Conservation (phyloP, 2,797 vertebrate species). For the Taenioides sp. region DNA sequence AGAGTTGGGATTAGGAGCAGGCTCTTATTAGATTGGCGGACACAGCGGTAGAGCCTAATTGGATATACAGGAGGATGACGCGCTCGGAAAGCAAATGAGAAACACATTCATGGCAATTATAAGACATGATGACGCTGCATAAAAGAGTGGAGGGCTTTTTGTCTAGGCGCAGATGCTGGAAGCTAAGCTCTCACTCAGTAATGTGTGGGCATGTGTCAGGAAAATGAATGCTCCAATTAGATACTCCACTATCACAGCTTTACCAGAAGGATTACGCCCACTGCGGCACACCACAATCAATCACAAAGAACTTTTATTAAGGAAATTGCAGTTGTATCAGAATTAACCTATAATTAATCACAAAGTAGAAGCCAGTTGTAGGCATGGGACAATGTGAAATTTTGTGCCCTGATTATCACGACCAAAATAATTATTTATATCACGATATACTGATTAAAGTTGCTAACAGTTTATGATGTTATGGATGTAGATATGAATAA, state of each 20-base stretch:
- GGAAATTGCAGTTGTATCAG: not conserved
- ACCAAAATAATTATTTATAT: too few species aligned
- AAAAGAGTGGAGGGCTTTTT: not conserved
- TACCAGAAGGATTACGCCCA: constrained; percentile 1
- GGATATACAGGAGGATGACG: constrained; percentile 53
- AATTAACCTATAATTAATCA: not conserved
- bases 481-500: too few species aligned
- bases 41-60: constrained; percentile 58
- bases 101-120: constrained; percentile 18
- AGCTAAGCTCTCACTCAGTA: not conserved
- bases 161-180: not conserved
- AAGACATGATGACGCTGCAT: not conserved
- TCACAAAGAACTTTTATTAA: not conserved
- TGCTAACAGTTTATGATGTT: too few species aligned
- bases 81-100: constrained; percentile 24
- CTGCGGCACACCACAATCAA: constrained; percentile 30
- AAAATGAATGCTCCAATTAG: constrained; percentile 34
- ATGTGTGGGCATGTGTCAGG: constrained; percentile 10
- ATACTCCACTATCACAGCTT: constrained; percentile 27
- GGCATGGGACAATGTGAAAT: not conserved
- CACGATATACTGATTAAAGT: too few species aligned
- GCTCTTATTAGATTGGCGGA: constrained; percentile 51
- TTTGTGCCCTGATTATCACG: too few species aligned
- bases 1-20: constrained; percentile 50
- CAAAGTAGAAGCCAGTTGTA: not conserved